Conservation (phyloP, 1,140 invertebrate species). For the Pomacea maculata region DNA sequence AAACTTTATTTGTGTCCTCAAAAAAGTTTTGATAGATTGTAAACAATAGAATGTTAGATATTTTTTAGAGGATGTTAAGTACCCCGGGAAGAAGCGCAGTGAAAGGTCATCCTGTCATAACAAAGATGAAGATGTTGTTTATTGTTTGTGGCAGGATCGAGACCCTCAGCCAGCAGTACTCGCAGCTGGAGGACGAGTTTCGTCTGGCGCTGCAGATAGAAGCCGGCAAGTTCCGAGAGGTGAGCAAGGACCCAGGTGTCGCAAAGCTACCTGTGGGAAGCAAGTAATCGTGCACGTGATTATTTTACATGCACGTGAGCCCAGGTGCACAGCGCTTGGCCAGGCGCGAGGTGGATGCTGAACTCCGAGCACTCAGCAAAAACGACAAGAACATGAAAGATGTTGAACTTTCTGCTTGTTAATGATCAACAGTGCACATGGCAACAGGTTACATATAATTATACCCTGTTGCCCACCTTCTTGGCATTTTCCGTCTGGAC, state of each 20-base stretch:
- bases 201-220: conserved; percentile 60
- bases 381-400: background rate
- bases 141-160: conserved; percentile 46
- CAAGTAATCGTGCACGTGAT: too few relatives aligned
- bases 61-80: background rate
- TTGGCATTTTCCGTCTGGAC: background rate
- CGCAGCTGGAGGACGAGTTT: conserved; percentile 61
- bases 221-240: conserved; percentile 57
- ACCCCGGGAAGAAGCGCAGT: background rate
- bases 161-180: conserved; percentile 51
- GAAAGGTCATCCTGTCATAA: background rate
- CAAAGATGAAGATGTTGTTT: background rate
- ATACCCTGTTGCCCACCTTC: background rate
- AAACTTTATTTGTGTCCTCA: background rate
- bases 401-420: too few relatives aligned
- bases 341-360: background rate
- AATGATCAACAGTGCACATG: too few relatives aligned
- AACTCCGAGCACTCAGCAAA: background rate
- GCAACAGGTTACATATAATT: background rate
- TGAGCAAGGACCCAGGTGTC: conserved; percentile 22
- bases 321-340: background rate
- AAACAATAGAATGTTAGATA: background rate
- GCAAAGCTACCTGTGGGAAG: too few relatives aligned
- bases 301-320: background rate
- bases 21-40: too few relatives aligned